Conservation (phyloP, 2,797 vertebrate genomes). For the Paguma larvata region DNA sequence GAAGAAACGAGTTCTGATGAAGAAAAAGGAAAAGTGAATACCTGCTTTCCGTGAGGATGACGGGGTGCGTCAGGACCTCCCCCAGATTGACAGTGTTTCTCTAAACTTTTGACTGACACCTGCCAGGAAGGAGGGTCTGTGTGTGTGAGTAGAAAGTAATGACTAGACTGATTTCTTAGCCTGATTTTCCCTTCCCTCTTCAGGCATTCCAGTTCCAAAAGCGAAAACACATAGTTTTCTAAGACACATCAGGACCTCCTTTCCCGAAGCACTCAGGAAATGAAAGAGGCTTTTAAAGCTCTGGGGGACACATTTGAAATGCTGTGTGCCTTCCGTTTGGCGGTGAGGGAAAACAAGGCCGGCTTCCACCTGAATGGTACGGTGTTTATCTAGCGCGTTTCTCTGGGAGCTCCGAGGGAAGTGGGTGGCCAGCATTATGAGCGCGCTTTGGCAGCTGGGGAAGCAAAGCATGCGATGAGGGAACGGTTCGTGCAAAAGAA, state of each 20-base stretch:
- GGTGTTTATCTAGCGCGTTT: neutral
- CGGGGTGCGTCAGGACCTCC: neutral
- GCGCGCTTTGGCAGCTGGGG: conserved; percentile 22
- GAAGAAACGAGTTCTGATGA: conserved; percentile 60
- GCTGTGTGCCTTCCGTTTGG: neutral
- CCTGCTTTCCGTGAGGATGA: neutral
- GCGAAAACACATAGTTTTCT: conserved; percentile 24
- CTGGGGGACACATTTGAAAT: conserved; percentile 41
- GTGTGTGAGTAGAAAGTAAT: neutral
- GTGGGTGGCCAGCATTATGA: neutral
- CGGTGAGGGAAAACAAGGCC: neutral
- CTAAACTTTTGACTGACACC: neutral
- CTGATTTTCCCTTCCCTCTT: conserved; percentile 19
- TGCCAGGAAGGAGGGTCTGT: neutral
- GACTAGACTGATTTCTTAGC: conserved; percentile 29
- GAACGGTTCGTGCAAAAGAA: neutral
- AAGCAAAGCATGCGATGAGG: neutral
- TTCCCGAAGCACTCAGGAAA: conserved; percentile 20
- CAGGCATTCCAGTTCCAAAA: conserved; percentile 40
- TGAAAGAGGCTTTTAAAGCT: conserved; percentile 14
- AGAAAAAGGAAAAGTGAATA: conserved; percentile 60
- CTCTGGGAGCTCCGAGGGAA: neutral
- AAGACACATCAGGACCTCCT: conserved; percentile 43
- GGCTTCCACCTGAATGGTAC: neutral
- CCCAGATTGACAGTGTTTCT: neutral